A percentile compares a stretch with the other conserved stretches of the same genome.
phyloP scores from a whole-genome alignment of 2,113 vertebrate species.

The Trogon melanurus region DNA sequence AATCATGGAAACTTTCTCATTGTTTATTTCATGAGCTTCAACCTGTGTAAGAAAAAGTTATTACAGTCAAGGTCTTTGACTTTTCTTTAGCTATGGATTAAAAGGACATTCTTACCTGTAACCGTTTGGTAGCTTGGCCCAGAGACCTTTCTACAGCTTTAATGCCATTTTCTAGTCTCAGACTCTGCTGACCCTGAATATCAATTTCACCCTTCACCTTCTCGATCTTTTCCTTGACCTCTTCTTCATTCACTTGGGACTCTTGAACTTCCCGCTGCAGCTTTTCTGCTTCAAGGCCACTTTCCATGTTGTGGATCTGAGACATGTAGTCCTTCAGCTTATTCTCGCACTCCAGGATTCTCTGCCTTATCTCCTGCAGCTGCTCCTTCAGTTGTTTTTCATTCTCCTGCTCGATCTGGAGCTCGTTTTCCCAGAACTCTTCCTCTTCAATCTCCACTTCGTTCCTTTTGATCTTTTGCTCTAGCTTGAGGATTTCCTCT shows the following conservation, averaged over 20 bases:
- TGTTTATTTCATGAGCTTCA: background rate
- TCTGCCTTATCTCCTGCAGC: conserved; percentile 87
- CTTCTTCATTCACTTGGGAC: conserved; percentile 88
- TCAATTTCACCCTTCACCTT: conserved; percentile 90
- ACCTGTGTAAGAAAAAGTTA: background rate
- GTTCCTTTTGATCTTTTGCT: conserved; percentile 91
- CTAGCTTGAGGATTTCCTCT: conserved; percentile 89
- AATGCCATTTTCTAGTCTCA: conserved; percentile 91
- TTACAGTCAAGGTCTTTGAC: background rate
- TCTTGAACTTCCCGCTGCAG: conserved; percentile 87
- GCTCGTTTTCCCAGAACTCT: conserved; percentile 96
- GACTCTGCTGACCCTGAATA: conserved; percentile 89
- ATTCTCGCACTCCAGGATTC: conserved; percentile 85
- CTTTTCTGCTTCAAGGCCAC: conserved; percentile 88
- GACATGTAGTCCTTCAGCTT: conserved; percentile 86
- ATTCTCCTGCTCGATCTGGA: conserved; percentile 95
- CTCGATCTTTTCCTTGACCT: conserved; percentile 87
- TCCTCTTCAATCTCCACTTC: conserved; percentile 96
- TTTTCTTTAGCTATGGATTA: background rate
- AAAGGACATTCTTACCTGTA: conserved; percentile 82
- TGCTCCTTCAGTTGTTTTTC: conserved; percentile 94
- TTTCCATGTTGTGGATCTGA: conserved; percentile 88
- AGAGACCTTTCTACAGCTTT: conserved; percentile 92
- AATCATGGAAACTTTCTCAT: background rate
- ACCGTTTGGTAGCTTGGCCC: conserved; percentile 87